phyloP scores from a whole-genome alignment of 2,888 invertebrate genomes.

The Buathra laborator region DNA sequence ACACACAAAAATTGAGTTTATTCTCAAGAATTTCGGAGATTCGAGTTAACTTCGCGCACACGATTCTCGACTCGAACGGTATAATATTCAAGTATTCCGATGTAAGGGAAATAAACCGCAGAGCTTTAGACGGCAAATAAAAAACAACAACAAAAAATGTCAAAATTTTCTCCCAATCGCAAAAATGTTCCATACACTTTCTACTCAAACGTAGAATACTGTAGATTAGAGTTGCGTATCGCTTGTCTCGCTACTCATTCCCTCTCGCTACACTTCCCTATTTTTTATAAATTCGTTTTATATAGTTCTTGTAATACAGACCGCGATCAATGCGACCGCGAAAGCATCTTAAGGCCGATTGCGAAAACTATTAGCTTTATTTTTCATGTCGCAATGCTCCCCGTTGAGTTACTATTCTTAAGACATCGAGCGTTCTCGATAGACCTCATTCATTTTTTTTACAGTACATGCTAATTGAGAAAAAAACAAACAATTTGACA shows the following conservation, averaged over 20 bases:
- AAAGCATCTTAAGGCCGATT: background rate
- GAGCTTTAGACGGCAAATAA: background rate
- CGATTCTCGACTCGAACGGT: background rate
- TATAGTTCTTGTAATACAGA: slow-evolving; percentile 1
- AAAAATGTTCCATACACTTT: slow-evolving; percentile 5
- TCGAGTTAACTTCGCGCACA: background rate
- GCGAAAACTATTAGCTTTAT: background rate
- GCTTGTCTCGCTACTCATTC: slow-evolving; percentile 28
- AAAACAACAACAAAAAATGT: background rate
- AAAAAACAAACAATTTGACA: slow-evolving; percentile 13
- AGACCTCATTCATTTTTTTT: background rate
- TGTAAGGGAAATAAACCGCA: background rate
- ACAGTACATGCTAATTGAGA: background rate
- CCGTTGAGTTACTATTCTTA: slow-evolving; percentile 15
- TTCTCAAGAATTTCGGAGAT: too few relatives aligned
- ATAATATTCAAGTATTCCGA: background rate
- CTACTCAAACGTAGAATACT: slow-evolving; percentile 14
- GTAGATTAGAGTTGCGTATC: slow-evolving; percentile 22
- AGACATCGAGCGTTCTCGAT: slow-evolving; percentile 6
- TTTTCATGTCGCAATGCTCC: background rate
- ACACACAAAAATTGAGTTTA: background rate
- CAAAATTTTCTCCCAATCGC: background rate
- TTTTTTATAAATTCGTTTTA: background rate
- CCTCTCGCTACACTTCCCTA: slow-evolving; percentile 3
- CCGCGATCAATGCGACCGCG: background rate